Evolutionary conservation across 2,797 vertebrate genomes (phyloP).

Genomic region (Pangasius djambal): DNA sequence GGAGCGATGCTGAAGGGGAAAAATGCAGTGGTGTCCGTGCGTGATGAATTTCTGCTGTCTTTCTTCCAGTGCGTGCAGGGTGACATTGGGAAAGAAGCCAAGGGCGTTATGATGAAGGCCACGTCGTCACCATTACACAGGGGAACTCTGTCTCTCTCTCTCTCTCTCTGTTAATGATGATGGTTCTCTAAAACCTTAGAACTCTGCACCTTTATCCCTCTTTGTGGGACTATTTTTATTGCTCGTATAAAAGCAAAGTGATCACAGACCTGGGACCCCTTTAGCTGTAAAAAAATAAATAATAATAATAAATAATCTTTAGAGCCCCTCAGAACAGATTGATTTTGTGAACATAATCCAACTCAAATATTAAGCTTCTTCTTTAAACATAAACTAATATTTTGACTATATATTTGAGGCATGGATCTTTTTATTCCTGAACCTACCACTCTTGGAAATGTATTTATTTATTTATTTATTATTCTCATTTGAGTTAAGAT

Average conservation of each 20-base stretch:
- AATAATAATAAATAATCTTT: background rate
- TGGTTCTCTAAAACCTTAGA: constrained; percentile 23
- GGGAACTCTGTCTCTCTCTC: constrained; percentile 70
- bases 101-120: constrained; percentile 87
- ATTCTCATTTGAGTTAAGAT: background rate
- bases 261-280: background rate
- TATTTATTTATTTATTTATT: background rate
- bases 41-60: constrained; percentile 80
- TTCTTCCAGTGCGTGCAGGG: constrained; percentile 66
- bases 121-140: constrained; percentile 74
- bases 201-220: constrained; percentile 32
- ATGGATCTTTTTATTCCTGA: background rate
- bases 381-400: background rate
- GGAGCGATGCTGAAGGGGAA: constrained; percentile 65
- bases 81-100: constrained; percentile 81
- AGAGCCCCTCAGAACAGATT: background rate
- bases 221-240: constrained; percentile 23
- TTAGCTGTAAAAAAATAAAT: background rate
- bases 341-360: background rate
- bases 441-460: background rate
- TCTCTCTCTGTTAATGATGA: constrained; percentile 55
- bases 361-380: background rate
- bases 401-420: background rate
- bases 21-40: constrained; percentile 74
- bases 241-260: background rate